Evolutionary conservation across 2,888 invertebrate genomes (phyloP).

Genomic region (Invenusta paracnida): DNA sequence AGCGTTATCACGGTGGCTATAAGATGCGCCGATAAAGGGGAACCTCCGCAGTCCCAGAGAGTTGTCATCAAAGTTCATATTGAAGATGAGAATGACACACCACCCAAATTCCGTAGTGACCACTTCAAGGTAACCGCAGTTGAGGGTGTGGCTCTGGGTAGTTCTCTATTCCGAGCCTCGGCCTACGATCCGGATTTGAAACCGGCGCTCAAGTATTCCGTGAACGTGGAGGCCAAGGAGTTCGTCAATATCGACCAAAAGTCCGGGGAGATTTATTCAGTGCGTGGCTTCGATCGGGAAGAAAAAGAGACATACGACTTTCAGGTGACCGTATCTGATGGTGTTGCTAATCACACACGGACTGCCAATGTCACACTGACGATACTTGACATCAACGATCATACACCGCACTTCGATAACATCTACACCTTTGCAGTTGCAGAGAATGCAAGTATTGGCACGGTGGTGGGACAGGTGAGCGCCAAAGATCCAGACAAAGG

Average conservation of each 20-base stretch:
- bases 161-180: neutral
- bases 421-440: neutral
- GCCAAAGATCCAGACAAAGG: neutral
- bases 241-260: neutral
- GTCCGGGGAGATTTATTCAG: neutral
- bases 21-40: neutral
- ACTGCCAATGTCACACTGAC: neutral
- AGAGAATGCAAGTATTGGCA: neutral
- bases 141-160: neutral
- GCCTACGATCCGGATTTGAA: neutral
- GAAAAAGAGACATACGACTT: neutral
- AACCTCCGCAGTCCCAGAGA: neutral
- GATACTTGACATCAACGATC: constrained; percentile 3
- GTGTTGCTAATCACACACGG: neutral
- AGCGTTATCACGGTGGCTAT: neutral
- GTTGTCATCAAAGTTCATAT: neutral
- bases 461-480: neutral
- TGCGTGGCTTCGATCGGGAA: neutral
- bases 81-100: neutral
- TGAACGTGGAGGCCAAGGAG: neutral
- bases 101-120: neutral
- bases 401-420: neutral
- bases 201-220: neutral
- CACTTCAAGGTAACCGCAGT: neutral
- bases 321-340: neutral